A percentile compares a stretch with the other conserved stretches of the same genome.
Conservation (phyloP, 1,140 invertebrate species). For the Drosophila aff. region DNA sequence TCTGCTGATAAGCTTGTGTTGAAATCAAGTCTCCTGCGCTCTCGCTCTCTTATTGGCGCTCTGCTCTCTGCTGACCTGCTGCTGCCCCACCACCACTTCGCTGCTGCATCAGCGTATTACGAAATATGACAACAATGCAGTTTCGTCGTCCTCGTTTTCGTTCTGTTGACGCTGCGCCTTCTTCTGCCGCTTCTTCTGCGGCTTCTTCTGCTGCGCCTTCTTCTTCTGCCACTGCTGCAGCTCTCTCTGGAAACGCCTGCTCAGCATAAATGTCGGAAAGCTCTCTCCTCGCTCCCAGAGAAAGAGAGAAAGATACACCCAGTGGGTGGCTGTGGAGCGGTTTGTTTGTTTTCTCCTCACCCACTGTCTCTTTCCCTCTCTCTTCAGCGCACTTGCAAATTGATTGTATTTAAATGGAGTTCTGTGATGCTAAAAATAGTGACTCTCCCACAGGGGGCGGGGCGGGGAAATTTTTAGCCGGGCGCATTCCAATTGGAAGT, state of each 20-base stretch:
- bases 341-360: conserved; percentile 62
- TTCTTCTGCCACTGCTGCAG: conserved; percentile 14
- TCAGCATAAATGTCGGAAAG: conserved; percentile 56
- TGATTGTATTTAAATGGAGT: conserved; percentile 72
- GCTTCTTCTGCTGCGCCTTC: conserved; percentile 27
- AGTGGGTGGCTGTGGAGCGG: conserved; percentile 65
- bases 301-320: background rate
- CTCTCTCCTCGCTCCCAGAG: conserved; percentile 29
- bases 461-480: conserved; percentile 65
- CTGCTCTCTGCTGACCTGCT: conserved; percentile 53
- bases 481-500: conserved; percentile 60
- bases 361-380: background rate
- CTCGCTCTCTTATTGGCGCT: conserved; percentile 41
- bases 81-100: conserved; percentile 10
- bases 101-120: conserved; percentile 78
- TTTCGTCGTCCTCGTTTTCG: conserved; percentile 79
- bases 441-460: conserved; percentile 30
- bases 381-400: conserved; percentile 67
- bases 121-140: conserved; percentile 85
- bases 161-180: conserved; percentile 61
- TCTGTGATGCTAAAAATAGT: conserved; percentile 71
- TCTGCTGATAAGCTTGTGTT: conserved; percentile 73
- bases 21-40: conserved; percentile 55
- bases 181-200: conserved; percentile 37
- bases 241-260: conserved; percentile 40